Evolutionary conservation across 1,140 invertebrate genomes (phyloP).

Genomic region (Heliconius congener): DNA sequence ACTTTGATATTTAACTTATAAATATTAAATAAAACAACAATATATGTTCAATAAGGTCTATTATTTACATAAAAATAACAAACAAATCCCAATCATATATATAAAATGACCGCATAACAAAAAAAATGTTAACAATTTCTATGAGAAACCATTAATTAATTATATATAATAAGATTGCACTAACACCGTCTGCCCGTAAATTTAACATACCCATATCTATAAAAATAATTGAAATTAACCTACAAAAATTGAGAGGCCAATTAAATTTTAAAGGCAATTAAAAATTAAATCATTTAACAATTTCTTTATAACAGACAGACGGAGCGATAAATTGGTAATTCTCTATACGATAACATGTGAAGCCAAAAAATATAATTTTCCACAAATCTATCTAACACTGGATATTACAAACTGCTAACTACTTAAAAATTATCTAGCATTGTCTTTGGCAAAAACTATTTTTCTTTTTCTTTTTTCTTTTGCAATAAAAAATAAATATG

Average conservation of each 20-base stretch:
- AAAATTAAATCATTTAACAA: not conserved
- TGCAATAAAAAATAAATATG: slow-evolving; percentile 1
- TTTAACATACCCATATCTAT: not conserved
- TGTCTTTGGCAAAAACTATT: slow-evolving; percentile 69
- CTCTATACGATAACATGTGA: slow-evolving; percentile 10
- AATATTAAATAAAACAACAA: slow-evolving; percentile 57
- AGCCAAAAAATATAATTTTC: slow-evolving; percentile 28
- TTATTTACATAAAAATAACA: slow-evolving; percentile 76
- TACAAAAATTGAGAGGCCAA: not conserved
- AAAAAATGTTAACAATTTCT: slow-evolving; percentile 63
- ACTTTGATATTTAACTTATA: not conserved
- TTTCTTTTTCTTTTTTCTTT: not conserved
- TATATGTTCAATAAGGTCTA: slow-evolving; percentile 62
- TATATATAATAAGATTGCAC: slow-evolving; percentile 39
- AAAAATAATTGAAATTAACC: not conserved
- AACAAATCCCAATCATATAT: slow-evolving; percentile 67
- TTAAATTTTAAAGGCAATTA: not conserved
- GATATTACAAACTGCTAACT: slow-evolving; percentile 55
- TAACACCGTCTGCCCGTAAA: slow-evolving; percentile 31
- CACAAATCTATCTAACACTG: slow-evolving; percentile 31
- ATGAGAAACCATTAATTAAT: slow-evolving; percentile 45
- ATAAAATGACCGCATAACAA: slow-evolving; percentile 63
- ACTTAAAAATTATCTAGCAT: slow-evolving; percentile 50
- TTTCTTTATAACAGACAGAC: slow-evolving; percentile 16
- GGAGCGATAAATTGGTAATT: slow-evolving; percentile 5